phyloP scores from a whole-genome alignment of 92 coral and sea anemone species.

The Zoanthus solanderi region DNA sequence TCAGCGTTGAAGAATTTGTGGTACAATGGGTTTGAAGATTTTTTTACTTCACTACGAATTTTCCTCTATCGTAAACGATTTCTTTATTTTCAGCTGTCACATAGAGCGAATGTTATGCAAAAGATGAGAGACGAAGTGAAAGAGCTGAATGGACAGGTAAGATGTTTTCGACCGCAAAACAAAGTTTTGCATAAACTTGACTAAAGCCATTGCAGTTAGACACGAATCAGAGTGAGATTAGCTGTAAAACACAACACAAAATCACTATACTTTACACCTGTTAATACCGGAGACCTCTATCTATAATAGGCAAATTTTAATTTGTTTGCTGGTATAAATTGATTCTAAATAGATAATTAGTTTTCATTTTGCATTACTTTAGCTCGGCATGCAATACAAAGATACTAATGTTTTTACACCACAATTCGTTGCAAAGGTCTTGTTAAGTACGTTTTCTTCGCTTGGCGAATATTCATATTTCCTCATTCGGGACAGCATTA shows the following conservation, averaged over 20 bases:
- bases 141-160: conserved; percentile 78
- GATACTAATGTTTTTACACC: too few relatives aligned
- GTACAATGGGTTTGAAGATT: neutral
- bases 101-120: conserved; percentile 81
- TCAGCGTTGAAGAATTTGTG: conserved; percentile 38
- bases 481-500: too few relatives aligned
- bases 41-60: neutral
- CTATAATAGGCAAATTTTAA: neutral
- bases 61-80: neutral
- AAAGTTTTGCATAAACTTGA: neutral
- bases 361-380: too few relatives aligned
- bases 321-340: neutral
- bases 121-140: conserved; percentile 77
- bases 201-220: neutral
- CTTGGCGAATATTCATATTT: too few relatives aligned
- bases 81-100: conserved; percentile 74
- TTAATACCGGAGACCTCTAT: neutral
- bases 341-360: too few relatives aligned
- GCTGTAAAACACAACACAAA: neutral
- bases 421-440: too few relatives aligned
- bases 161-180: neutral
- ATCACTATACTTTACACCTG: neutral
- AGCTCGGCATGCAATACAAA: too few relatives aligned
- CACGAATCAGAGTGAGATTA: neutral
- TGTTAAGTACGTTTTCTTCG: too few relatives aligned